These are phyloP conservation scores for Montipora efflorescens DNA, from an alignment of 64 coral and sea anemone genomes.

Conservation along the genomic window DNA sequence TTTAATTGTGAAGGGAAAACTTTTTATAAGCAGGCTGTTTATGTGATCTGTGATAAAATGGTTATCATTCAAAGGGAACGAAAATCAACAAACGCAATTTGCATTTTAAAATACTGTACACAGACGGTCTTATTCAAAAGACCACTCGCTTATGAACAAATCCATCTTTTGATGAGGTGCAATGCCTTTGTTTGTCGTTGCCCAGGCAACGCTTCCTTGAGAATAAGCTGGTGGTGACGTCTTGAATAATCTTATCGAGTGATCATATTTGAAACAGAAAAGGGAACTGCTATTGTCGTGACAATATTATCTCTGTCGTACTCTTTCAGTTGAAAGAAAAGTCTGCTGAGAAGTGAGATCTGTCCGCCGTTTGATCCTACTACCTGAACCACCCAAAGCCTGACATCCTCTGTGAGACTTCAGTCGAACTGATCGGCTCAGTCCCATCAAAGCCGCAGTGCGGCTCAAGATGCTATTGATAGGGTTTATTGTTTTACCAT, in stretches of 20 bases:
- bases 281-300: constrained; percentile 32
- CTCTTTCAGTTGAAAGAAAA: constrained; percentile 1
- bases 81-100: constrained; percentile 36
- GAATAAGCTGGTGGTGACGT: constrained; percentile 29
- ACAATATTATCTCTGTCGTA: constrained; percentile 21
- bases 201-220: neutral
- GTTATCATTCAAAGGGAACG: neutral
- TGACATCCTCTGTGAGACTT: neutral
- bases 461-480: neutral
- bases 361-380: no score
- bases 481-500: constrained; percentile 6
- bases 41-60: neutral
- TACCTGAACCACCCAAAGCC: neutral
- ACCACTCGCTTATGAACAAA: neutral
- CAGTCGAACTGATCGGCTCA: neutral
- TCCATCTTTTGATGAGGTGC: constrained; percentile 29
- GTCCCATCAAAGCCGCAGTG: neutral
- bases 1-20: no score
- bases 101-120: constrained; percentile 16
- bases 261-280: constrained; percentile 29
- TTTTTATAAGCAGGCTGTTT: no score
- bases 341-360: neutral
- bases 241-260: constrained; percentile 1
- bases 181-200: constrained; percentile 21
- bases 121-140: neutral